Evolutionary conservation across 2,888 invertebrate genomes (phyloP).

Genomic region (Apamea crenata): DNA sequence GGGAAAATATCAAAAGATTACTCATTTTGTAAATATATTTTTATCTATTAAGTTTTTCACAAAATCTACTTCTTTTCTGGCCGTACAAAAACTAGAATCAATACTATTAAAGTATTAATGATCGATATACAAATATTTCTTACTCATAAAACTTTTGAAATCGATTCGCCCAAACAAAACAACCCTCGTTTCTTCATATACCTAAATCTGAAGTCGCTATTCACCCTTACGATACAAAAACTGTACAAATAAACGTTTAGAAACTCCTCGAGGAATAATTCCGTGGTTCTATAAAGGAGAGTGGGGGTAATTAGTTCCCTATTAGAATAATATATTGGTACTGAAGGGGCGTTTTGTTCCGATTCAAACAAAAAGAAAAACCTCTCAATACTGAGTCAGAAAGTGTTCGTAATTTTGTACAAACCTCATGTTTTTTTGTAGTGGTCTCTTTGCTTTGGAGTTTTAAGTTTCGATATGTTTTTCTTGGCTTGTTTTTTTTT

Average conservation of each 20-base stretch:
- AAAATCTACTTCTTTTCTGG: not conserved
- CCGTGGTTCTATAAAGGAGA: slow-evolving; percentile 81
- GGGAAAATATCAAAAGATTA: not conserved
- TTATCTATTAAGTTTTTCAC: not conserved
- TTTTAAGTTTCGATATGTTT: slow-evolving; percentile 10
- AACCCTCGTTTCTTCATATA: slow-evolving; percentile 22
- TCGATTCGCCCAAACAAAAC: slow-evolving; percentile 6
- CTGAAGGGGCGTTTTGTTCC: slow-evolving; percentile 68
- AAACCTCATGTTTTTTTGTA: slow-evolving; percentile 37
- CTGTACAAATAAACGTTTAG: slow-evolving; percentile 56
- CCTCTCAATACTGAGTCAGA: slow-evolving; percentile 66
- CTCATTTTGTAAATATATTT: not conserved
- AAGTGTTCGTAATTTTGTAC: slow-evolving; percentile 52
- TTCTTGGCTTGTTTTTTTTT: not conserved
- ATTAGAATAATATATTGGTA: slow-evolving; percentile 82
- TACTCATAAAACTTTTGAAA: slow-evolving; percentile 4
- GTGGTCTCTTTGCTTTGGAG: slow-evolving; percentile 17
- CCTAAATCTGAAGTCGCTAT: slow-evolving; percentile 33
- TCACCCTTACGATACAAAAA: slow-evolving; percentile 45
- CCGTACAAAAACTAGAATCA: not conserved
- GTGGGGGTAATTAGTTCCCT: slow-evolving; percentile 86
- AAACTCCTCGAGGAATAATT: slow-evolving; percentile 81
- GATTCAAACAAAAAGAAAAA: slow-evolving; percentile 73
- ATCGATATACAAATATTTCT: not conserved
- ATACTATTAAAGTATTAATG: not conserved